Base-by-base conservation (phyloP, 2,888 invertebrate species). In the Sphecodes monilicornis region DNA sequence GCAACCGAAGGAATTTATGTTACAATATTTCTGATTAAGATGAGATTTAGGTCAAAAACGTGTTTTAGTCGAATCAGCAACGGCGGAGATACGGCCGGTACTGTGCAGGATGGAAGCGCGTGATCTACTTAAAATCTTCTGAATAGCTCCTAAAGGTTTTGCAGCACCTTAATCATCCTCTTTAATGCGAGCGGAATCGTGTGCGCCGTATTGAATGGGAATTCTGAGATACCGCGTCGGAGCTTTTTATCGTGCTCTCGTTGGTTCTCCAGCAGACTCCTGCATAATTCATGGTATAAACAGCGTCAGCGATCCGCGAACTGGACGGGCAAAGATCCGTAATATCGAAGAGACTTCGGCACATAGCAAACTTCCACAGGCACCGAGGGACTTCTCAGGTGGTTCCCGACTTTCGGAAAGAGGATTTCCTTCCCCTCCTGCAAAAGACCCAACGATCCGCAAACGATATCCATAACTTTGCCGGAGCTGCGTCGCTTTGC, bases 261-360 rank as follows among this genome's bases (percentile, higher is more conserved):
- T 79, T 75, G 76, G 74, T 60, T 66, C 81, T n/a, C 66, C 77
- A 81, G 76, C 74, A 41, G 80, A 68, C 80, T 86, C 16, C 74
- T 88, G 85, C 89, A 89, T 90, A 86, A 89, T 89, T 89, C 88
- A 90, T 89, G 77, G 81, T 78, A 88, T 88, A 89, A 89, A 86
- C 84, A 84, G 82, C 70, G 76, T 76, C 79, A 80, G 77, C 80
- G 80, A 89, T 72, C 82, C 79, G 73, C 73, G 78, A 84, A 74
- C 69, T 64, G 81, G 78, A 87, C 81, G 71, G 57, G 73, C 77
- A 69, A 81, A 76, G 82, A 82, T 82, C 84, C 72, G 73, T 89
- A 89, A 89, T 86, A 84, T 89, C 78, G 86, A 70, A 69, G 64
- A 72, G 76, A 66, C 75, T 46, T 69, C 22, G 73, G 76, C 43